Evolutionary conservation across 2,113 vertebrate genomes (phyloP).

Genomic region (Cnemophilus loriae): DNA sequence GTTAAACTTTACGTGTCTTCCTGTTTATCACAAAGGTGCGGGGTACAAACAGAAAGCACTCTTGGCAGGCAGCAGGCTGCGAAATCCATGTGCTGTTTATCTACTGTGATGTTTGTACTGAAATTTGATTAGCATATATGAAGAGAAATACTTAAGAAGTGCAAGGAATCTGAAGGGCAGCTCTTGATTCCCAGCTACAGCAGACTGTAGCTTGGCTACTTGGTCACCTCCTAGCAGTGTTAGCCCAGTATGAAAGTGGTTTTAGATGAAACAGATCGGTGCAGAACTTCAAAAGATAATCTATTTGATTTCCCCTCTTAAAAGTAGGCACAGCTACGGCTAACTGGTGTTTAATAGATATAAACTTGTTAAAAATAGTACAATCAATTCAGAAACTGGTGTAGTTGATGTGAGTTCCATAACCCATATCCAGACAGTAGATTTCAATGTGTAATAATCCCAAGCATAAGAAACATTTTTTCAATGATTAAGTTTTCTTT

Average conservation of each 20-base stretch:
- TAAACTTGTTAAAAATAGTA: background rate
- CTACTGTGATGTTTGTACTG: constrained; percentile 8
- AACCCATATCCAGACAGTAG: background rate
- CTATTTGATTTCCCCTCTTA: background rate
- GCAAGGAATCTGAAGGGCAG: background rate
- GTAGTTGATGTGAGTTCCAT: background rate
- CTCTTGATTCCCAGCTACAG: background rate
- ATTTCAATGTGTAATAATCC: background rate
- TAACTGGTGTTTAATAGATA: background rate
- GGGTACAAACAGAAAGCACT: constrained; percentile 48
- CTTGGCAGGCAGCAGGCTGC: constrained; percentile 44
- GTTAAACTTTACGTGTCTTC: constrained; percentile 59
- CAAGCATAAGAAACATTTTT: background rate
- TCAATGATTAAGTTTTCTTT: background rate
- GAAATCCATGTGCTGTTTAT: constrained; percentile 38
- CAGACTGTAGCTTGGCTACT: background rate
- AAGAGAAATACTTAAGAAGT: background rate
- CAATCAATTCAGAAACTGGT: background rate
- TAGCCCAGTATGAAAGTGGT: background rate
- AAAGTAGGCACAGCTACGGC: background rate
- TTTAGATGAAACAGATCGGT: background rate
- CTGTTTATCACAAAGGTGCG: constrained; percentile 57
- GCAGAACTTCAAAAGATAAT: background rate
- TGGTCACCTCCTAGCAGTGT: background rate
- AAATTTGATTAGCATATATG: constrained; percentile 5